Percentiles rank a stretch among this genome's conserved stretches.
These are phyloP conservation scores for Parapsyche elsis DNA, from an alignment of 1,140 invertebrate genomes.

Conservation along the genomic window DNA sequence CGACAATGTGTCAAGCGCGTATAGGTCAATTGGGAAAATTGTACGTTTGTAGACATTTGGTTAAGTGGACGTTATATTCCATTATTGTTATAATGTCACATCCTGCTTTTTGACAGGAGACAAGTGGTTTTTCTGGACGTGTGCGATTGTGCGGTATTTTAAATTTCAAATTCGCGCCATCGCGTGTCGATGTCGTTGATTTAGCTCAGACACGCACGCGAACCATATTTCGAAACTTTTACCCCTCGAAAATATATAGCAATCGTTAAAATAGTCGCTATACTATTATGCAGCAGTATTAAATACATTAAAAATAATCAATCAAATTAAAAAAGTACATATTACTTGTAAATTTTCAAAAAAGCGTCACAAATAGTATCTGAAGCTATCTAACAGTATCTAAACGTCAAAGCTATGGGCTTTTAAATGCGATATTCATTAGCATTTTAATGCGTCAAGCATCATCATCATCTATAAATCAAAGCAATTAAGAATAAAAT, in stretches of 20 bases:
- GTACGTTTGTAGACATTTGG: not conserved
- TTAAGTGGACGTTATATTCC: not conserved
- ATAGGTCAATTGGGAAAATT: not conserved
- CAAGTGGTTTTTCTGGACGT: not conserved
- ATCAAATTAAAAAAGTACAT: no score
- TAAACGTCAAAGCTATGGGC: no score
- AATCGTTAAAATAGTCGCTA: no score
- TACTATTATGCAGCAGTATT: no score
- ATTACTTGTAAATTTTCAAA: no score
- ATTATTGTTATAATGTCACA: not conserved
- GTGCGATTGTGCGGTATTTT: not conserved
- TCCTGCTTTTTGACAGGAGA: conserved; percentile 10
- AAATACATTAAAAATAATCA: no score
- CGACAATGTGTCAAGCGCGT: not conserved
- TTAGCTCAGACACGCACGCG: not conserved
- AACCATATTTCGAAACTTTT: not conserved
- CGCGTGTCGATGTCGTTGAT: conserved; percentile 3
- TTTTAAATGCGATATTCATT: no score
- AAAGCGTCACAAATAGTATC: no score
- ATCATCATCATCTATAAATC: no score
- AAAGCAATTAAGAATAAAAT: no score
- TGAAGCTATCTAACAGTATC: no score
- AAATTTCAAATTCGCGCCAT: conserved; percentile 14
- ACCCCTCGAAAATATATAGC: not conserved
- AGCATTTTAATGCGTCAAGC: no score